Percentiles rank a stretch among this genome's conserved stretches.
Evolutionary conservation across 1,140 invertebrate genomes (phyloP).

Genomic region (Bombus huntii): DNA sequence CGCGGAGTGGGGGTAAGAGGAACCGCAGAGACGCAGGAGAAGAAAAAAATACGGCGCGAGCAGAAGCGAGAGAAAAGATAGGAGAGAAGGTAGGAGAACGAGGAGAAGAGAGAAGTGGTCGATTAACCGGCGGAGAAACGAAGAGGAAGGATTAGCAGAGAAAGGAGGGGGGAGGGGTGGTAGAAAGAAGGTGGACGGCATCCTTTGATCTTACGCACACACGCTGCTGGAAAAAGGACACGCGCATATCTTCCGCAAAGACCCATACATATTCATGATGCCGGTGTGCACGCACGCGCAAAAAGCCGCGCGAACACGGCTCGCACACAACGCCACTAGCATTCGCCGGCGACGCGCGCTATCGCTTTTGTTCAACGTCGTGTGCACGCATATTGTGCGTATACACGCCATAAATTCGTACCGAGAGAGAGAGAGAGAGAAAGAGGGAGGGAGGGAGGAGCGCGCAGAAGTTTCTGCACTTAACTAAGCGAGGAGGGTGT

Average conservation of each 20-base stretch:
- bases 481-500: constrained; percentile 61
- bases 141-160: not conserved
- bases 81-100: constrained; percentile 7
- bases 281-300: constrained; percentile 46
- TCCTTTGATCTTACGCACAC: constrained; percentile 69
- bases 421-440: constrained; percentile 38
- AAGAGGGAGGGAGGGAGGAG: constrained; percentile 18
- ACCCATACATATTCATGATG: constrained; percentile 69
- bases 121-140: constrained; percentile 31
- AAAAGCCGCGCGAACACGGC: constrained; percentile 26
- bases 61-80: constrained; percentile 13
- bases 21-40: constrained; percentile 1
- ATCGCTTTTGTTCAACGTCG: constrained; percentile 68
- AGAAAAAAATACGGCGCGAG: constrained; percentile 22
- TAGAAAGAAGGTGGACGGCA: constrained; percentile 62
- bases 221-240: constrained; percentile 63
- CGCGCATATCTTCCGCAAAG: constrained; percentile 68
- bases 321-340: constrained; percentile 2
- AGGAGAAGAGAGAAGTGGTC: constrained; percentile 34
- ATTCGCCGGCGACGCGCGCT: constrained; percentile 4
- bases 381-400: constrained; percentile 70
- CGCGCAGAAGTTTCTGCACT: constrained; percentile 67
- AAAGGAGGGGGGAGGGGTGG: constrained; percentile 1
- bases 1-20: constrained; percentile 4
- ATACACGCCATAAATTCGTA: constrained; percentile 70